Base-by-base conservation (phyloP, 2,113 vertebrate genomes). In the Myxocyprinus asiaticus region DNA sequence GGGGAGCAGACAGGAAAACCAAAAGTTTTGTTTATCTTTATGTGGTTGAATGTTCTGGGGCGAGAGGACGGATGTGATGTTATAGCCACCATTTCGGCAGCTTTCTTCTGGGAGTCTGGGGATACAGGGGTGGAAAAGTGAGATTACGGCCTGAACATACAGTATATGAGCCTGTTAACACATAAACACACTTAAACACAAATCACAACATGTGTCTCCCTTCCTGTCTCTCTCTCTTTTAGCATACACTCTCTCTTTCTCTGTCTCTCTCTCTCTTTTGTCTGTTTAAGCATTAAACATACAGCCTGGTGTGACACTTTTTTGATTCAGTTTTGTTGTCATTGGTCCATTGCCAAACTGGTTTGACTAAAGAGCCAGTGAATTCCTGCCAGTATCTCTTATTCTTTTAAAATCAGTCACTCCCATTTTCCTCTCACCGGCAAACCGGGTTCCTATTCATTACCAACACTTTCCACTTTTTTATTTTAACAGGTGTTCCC, bases 401-500 rank as follows among this genome's bases (percentile, higher is more conserved):
- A 12, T 59, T 69, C 66, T 69, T 69, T 62, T 51, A 11, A 63
- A 2, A 48, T 66, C 51, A 66, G 53, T n/a, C 70, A 48, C 53
- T 73, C 51, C 63, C 68, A 17, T 65, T 56, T 42, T 71, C 66
- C 61, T 47, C 14, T 33, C 8, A 47, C 62, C 73, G 78, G 62
- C 51, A 73, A 65, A 51, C 66, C 12, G 15, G 5, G 2, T n/a
- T 14, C 63, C 69, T 64, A 47, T 80, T 80, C 45, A 75, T 73
- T 50, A 67, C 43, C 33, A 10, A 61, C 47, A 66, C 65, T 75
- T 75, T 75, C 44, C 53, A 44, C 61, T 66, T 65, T 79, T 42
- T 11, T 79, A 65, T 80, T 80, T 80, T 73, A 72, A 48, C 69
- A 73, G 78, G 78, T 67, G 61, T 15, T 74, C 63, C 62, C n/a